Conservation (phyloP, 1,140 invertebrate species). For the Lepidurus apus region DNA sequence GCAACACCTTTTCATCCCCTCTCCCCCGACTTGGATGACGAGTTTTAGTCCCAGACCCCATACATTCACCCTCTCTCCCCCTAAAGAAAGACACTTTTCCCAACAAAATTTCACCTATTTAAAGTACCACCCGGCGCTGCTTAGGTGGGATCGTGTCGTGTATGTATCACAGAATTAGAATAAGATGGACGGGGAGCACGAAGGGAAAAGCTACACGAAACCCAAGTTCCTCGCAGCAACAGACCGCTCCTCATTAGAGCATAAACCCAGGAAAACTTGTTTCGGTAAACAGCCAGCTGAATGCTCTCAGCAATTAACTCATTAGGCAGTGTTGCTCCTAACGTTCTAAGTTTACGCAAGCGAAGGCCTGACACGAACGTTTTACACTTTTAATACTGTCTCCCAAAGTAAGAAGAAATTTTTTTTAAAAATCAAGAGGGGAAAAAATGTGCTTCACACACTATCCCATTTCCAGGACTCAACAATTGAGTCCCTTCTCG, state of each 20-base stretch:
- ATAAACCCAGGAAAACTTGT: neutral
- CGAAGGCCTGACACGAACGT: neutral
- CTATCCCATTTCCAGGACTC: too few relatives aligned
- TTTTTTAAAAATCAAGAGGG: too few relatives aligned
- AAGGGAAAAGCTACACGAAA: constrained; percentile 7
- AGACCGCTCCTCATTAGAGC: neutral
- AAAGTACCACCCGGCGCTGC: neutral
- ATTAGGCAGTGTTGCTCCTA: neutral
- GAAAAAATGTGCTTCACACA: too few relatives aligned
- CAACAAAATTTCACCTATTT: neutral
- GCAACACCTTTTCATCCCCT: neutral
- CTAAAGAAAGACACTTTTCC: neutral
- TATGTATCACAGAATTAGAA: neutral
- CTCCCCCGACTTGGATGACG: neutral
- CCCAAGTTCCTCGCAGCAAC: neutral
- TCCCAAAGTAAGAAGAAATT: too few relatives aligned
- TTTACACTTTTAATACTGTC: neutral
- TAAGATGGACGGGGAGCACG: neutral
- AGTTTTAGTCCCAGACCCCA: neutral
- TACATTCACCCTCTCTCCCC: neutral
- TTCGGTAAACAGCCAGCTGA: neutral
- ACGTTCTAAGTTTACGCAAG: too few relatives aligned
- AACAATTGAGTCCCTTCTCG: too few relatives aligned
- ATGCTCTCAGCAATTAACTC: constrained; percentile 16
- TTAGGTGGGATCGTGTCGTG: neutral